Percentiles rank a stretch among this genome's conserved stretches.
Conservation (phyloP, 1,140 invertebrate species). For the Artemia franciscana region DNA sequence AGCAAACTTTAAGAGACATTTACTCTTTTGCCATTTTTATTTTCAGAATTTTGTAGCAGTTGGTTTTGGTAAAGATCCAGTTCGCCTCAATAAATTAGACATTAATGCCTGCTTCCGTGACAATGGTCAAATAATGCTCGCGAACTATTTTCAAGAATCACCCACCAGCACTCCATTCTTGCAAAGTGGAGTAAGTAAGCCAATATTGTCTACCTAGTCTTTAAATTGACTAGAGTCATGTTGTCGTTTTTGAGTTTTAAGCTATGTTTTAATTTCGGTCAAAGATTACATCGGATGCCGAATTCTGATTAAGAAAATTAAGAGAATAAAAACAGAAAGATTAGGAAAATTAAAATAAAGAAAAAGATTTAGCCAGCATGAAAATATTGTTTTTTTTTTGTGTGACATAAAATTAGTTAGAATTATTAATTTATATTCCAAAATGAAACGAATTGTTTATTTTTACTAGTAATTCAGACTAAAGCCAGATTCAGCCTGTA, state of each 20-base stretch:
- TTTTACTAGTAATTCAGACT: neutral
- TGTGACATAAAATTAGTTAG: neutral
- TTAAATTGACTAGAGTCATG: no score
- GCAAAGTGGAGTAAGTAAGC: conserved; percentile 7
- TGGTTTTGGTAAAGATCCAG: conserved; percentile 3
- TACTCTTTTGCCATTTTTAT: no score
- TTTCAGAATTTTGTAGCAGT: conserved; percentile 8
- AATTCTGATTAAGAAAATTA: no score
- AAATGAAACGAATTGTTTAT: neutral
- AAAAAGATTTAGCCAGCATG: no score
- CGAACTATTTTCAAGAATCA: conserved; percentile 3
- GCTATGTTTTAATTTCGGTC: no score
- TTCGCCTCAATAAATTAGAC: conserved; percentile 4
- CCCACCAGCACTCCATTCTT: conserved; percentile 4
- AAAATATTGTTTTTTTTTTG: no score
- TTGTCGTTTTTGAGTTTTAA: no score
- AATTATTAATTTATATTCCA: neutral
- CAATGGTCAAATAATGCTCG: conserved; percentile 4
- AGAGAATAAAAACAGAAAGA: no score
- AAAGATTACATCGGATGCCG: no score
- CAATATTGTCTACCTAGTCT: neutral
- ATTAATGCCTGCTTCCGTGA: conserved; percentile 7
- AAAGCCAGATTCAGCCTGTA: neutral
- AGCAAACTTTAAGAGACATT: no score
- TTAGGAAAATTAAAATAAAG: no score